Conservation (phyloP, 2,113 vertebrate species). For the Tricholaema leucomelas region DNA sequence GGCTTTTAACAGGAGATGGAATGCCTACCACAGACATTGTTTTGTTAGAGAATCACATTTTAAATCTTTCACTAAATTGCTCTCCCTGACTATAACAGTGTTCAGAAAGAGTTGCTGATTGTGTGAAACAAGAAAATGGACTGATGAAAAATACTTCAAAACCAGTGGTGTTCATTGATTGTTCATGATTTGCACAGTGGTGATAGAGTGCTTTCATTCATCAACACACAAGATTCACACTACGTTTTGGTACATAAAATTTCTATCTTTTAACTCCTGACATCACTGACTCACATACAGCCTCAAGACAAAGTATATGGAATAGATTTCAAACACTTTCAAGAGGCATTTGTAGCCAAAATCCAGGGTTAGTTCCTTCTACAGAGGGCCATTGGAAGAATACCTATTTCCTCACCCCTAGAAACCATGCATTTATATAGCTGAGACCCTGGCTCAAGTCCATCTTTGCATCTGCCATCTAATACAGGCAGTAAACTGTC, state of each 20-base stretch:
- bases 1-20: accelerated
- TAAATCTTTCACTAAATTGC: background rate
- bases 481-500: background rate
- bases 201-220: background rate
- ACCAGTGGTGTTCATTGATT: background rate
- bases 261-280: background rate
- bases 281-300: background rate
- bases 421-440: background rate
- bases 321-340: background rate
- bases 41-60: background rate
- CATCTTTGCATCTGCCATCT: background rate
- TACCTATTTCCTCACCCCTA: background rate
- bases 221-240: background rate
- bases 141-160: background rate
- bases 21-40: background rate
- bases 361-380: background rate
- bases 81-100: background rate
- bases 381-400: background rate
- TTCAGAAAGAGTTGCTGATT: background rate
- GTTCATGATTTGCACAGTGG: background rate
- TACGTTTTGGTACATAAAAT: background rate
- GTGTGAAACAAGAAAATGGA: background rate
- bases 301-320: background rate
- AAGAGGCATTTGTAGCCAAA: background rate
- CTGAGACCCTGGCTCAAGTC: background rate